phyloP scores from a whole-genome alignment of 2,113 vertebrate genomes.

The Pongo abelii region DNA sequence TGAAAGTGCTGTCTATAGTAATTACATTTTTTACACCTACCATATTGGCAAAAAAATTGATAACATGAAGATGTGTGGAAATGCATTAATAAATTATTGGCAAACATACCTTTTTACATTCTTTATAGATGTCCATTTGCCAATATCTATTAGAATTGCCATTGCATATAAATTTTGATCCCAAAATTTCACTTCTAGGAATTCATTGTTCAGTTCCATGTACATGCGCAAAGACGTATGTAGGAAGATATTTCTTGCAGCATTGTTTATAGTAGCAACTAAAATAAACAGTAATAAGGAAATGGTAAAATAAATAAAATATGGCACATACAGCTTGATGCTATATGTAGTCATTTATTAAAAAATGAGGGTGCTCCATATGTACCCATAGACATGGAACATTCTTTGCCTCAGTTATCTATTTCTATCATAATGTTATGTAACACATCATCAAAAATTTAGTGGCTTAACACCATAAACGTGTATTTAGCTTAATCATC shows the following conservation, averaged over 20 bases:
- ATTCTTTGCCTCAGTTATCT: not conserved
- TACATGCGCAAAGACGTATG: not conserved
- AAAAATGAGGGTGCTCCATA: not conserved
- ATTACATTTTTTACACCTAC: not conserved
- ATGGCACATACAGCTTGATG: not conserved
- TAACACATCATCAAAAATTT: not conserved
- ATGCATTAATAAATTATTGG: not conserved
- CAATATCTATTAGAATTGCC: not conserved
- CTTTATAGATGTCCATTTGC: not conserved
- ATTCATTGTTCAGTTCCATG: not conserved
- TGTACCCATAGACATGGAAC: not conserved
- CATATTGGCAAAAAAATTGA: not conserved
- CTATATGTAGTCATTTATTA: not conserved
- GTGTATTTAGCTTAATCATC: not conserved
- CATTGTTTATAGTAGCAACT: not conserved
- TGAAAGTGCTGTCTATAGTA: not conserved
- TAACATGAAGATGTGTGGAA: not conserved
- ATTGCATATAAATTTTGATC: not conserved
- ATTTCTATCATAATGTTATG: not conserved
- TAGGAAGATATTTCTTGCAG: not conserved
- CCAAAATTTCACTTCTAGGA: conserved; percentile 5
- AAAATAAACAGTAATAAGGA: not conserved
- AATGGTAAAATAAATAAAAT: conserved; percentile 23
- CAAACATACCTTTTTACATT: not conserved
- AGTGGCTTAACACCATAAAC: not conserved